Conservation (phyloP, 2,888 invertebrate genomes). For the Epinotia ramella region DNA sequence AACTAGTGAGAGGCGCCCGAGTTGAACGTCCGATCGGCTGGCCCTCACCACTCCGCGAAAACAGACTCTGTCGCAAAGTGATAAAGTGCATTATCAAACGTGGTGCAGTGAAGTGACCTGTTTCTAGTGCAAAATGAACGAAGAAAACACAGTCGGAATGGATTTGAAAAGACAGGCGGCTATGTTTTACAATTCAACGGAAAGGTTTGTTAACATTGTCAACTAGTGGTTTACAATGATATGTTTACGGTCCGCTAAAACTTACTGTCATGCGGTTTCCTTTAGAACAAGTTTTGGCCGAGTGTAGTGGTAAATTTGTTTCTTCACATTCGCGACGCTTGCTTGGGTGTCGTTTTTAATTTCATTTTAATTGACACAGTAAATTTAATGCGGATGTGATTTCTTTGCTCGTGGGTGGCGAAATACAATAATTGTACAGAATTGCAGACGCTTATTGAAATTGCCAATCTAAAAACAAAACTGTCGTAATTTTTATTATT, state of each 20-base stretch:
- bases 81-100: conserved; percentile 49
- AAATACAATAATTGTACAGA: conserved; percentile 3
- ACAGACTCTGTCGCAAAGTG: conserved; percentile 45
- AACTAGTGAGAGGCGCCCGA: conserved; percentile 76
- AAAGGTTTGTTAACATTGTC: conserved; percentile 68
- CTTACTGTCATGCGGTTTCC: not conserved
- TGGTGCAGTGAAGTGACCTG: conserved; percentile 57
- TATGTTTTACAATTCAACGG: conserved; percentile 79
- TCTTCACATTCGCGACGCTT: conserved; percentile 10
- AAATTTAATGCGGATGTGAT: conserved; percentile 1
- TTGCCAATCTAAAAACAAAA: not conserved
- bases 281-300: not conserved
- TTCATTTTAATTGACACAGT: conserved; percentile 18
- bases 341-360: conserved; percentile 25
- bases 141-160: conserved; percentile 74
- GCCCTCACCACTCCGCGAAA: conserved; percentile 52
- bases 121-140: conserved; percentile 66
- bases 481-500: not conserved
- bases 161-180: conserved; percentile 80
- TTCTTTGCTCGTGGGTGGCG: not conserved
- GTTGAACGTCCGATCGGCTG: conserved; percentile 70
- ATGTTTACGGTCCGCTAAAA: conserved; percentile 1
- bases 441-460: not conserved
- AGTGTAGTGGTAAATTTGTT: conserved; percentile 28
- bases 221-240: conserved; percentile 14